Evolutionary conservation across 2,888 invertebrate genomes (phyloP), one percentile per base, ranked within the genome.

Genomic region (Neocrepidodera transversa): DNA sequence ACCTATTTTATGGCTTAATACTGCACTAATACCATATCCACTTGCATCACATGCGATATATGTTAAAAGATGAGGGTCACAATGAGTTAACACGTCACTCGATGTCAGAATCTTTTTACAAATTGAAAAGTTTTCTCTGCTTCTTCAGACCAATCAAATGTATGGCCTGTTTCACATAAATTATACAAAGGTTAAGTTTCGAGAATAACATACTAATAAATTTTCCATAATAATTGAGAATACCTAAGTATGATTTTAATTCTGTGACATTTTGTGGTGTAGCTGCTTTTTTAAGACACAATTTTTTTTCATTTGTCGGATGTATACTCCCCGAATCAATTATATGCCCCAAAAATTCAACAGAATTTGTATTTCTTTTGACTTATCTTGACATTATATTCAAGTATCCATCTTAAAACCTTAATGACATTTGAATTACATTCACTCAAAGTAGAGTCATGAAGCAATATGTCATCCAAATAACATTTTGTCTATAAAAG

Each of bases 11-110:
- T 70, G 67, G 57, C 68, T 67, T 10, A 69, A 48, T 1, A 68
- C 65, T 10, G 62, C 63, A 13, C 68, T 66, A 11, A 69, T 62
- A 14, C 66, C 70, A 57, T 65, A 69, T 7, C 58, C 52, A 59
- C 64, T 64, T 8, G 62, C 16, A 64, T 70, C 70, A 36, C 65
- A 64, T 5, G 67, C 66, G 7, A 66, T 16, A 62, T 42, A 58
- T 52, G 66, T 67, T 7, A 63, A 67, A 42, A 60, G 49, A 8
- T 47, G 43, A 10, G 68, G 64, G 48, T 66, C 47, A 60, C 49
- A 69, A 53, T 64, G 64, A 7, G 56, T 58, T 30, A 53, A 43
- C 10, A 53, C 28, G 3, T 43, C 30, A 4, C 14, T 20, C 7
- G 32, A 43, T 13, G 45, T 53, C 17, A 53, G 8, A 17, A 53